Conservation (phyloP, 1,140 invertebrate species). For the Delia radicum region DNA sequence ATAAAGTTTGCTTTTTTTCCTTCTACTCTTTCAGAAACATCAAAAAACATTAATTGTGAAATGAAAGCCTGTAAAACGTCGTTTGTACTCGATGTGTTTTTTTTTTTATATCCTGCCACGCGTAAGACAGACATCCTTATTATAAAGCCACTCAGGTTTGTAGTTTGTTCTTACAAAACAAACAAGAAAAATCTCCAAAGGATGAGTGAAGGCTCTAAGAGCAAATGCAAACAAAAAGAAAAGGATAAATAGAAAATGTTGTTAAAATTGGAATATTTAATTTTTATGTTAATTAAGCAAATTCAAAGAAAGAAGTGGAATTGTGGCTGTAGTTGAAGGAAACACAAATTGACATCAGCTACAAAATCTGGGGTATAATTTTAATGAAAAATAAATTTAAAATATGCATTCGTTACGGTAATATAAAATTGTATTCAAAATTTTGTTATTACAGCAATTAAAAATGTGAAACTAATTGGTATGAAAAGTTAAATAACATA, state of each 20-base stretch:
- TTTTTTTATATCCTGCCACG: slow-evolving; percentile 6
- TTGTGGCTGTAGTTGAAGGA: background rate
- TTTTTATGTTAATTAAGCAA: slow-evolving; percentile 20
- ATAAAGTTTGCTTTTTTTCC: background rate
- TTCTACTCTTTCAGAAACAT: background rate
- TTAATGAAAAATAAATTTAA: background rate
- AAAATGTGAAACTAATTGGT: background rate
- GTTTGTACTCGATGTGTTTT: background rate
- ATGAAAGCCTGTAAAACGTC: slow-evolving; percentile 2
- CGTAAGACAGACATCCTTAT: background rate
- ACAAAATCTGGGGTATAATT: background rate
- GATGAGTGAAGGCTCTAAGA: background rate
- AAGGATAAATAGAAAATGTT: slow-evolving; percentile 15
- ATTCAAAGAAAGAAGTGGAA: background rate
- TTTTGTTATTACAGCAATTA: background rate
- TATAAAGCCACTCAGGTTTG: slow-evolving; percentile 22
- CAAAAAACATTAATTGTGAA: slow-evolving; percentile 17
- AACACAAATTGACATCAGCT: too few relatives aligned
- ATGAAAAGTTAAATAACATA: background rate
- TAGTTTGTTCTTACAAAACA: background rate
- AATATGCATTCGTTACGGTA: background rate
- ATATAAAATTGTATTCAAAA: background rate
- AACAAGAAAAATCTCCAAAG: background rate
- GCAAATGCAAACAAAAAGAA: background rate
- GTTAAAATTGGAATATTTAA: slow-evolving; percentile 21